These are phyloP conservation scores for Paratilapia polleni DNA, from an alignment of 2,113 vertebrate genomes.

Conservation along the genomic window DNA sequence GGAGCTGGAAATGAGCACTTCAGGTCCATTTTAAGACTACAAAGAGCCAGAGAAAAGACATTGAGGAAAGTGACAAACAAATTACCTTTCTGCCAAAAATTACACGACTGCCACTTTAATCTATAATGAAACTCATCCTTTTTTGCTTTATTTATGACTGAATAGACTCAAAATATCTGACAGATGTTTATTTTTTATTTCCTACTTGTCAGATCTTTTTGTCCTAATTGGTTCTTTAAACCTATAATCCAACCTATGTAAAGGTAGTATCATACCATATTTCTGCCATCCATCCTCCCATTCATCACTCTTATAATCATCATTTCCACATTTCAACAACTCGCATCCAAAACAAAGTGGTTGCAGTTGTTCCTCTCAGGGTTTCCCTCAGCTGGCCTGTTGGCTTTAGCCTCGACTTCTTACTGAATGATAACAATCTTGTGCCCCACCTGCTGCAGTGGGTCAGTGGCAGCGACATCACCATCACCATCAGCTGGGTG, in stretches of 20 bases:
- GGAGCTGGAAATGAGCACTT: neutral
- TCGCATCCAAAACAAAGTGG: neutral
- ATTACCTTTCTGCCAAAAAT: neutral
- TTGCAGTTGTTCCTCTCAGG: neutral
- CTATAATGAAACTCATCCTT: neutral
- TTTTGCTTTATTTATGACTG: neutral
- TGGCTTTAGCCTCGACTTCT: neutral
- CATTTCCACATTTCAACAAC: neutral
- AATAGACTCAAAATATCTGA: neutral
- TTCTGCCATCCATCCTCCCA: neutral
- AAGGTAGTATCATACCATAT: neutral
- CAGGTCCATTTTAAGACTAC: neutral
- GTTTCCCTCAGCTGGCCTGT: neutral
- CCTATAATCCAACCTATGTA: neutral
- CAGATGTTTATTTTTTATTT: rapidly evolving
- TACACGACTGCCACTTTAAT: neutral
- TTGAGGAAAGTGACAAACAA: too few species aligned
- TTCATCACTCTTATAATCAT: neutral
- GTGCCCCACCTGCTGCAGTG: conserved; percentile 34
- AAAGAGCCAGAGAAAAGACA: too few species aligned
- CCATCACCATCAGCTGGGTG: conserved; percentile 49
- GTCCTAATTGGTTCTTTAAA: neutral
- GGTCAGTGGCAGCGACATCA: conserved; percentile 16
- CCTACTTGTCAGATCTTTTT: neutral
- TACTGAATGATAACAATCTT: conserved; percentile 18